These are phyloP conservation scores for Taenioides sp. DNA, from an alignment of 2,797 vertebrate genomes.

Conservation along the genomic window DNA sequence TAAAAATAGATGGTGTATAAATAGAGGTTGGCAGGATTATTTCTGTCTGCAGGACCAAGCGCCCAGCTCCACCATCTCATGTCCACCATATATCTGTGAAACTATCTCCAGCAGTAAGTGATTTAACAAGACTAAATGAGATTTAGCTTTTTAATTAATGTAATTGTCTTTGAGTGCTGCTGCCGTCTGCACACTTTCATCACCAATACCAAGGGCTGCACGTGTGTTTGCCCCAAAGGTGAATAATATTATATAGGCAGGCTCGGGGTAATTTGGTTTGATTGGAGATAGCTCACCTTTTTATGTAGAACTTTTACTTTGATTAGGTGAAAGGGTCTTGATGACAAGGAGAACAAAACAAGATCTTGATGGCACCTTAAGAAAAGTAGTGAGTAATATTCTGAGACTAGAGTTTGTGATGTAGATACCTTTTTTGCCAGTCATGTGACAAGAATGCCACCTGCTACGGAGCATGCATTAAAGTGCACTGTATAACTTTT, in stretches of 20 bases:
- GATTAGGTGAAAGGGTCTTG: neutral
- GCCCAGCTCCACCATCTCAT: slow-evolving; percentile 7
- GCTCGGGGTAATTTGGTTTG: slow-evolving; percentile 21
- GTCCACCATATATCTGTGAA: slow-evolving; percentile 10
- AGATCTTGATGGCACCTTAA: too few relatives aligned
- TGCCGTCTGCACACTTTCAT: neutral
- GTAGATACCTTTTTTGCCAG: too few relatives aligned
- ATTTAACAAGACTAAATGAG: slow-evolving; percentile 2
- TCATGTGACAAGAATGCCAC: too few relatives aligned
- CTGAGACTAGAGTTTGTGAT: too few relatives aligned
- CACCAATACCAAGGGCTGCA: neutral
- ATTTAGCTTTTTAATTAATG: slow-evolving; percentile 10
- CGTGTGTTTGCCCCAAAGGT: neutral
- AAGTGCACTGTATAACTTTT: too few relatives aligned
- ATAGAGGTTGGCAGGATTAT: slow-evolving; percentile 52
- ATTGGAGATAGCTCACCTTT: neutral
- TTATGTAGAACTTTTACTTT: neutral
- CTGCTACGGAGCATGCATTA: too few relatives aligned
- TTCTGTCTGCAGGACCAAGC: slow-evolving; percentile 35
- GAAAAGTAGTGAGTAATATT: too few relatives aligned
- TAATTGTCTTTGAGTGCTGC: slow-evolving; percentile 12
- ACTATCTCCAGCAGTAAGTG: slow-evolving; percentile 16
- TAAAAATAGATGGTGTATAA: slow-evolving; percentile 82
- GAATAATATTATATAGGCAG: slow-evolving; percentile 16
- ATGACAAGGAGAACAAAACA: too few relatives aligned